Conservation (phyloP, 2,888 invertebrate species). For the Himalopsyche tibetana region DNA sequence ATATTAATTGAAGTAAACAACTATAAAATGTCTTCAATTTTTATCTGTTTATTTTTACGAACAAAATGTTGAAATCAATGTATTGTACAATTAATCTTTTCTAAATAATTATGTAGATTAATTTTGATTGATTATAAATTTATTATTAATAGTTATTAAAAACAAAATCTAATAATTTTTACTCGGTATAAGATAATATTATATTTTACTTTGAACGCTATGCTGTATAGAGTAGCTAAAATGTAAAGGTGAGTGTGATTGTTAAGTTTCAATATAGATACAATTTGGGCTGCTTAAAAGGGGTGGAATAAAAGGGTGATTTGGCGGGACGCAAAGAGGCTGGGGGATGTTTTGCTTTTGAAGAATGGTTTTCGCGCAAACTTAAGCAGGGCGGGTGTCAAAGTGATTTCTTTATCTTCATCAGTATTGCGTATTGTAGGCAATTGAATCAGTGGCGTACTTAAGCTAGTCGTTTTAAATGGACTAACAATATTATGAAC, state of each 20-base stretch:
- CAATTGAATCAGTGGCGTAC: constrained; percentile 39
- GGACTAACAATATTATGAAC: neutral
- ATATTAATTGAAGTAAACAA: too few species aligned
- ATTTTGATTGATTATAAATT: too few species aligned
- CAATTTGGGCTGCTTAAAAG: constrained; percentile 32
- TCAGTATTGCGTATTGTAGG: constrained; percentile 59
- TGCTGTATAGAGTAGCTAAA: neutral
- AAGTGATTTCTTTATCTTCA: constrained; percentile 64
- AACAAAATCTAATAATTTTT: neutral
- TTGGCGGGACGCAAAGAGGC: constrained; percentile 27
- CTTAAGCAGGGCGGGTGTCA: constrained; percentile 61
- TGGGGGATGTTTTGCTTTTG: constrained; percentile 51
- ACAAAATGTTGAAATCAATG: too few species aligned
- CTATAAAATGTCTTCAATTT: too few species aligned
- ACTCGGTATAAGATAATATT: neutral
- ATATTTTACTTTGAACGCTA: neutral
- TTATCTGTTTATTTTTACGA: too few species aligned
- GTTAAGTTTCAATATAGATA: constrained; percentile 42
- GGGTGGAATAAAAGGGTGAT: constrained; percentile 37
- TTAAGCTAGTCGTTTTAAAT: neutral
- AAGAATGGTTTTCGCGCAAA: constrained; percentile 58
- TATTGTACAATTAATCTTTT: too few species aligned
- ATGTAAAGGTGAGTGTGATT: constrained; percentile 12
- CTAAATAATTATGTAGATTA: too few species aligned
- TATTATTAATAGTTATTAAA: too few species aligned